Evolutionary conservation across 2,888 invertebrate species (phyloP), one percentile per base, ranked within the genome.

Genomic region (Lasioglossum leucozonium): DNA sequence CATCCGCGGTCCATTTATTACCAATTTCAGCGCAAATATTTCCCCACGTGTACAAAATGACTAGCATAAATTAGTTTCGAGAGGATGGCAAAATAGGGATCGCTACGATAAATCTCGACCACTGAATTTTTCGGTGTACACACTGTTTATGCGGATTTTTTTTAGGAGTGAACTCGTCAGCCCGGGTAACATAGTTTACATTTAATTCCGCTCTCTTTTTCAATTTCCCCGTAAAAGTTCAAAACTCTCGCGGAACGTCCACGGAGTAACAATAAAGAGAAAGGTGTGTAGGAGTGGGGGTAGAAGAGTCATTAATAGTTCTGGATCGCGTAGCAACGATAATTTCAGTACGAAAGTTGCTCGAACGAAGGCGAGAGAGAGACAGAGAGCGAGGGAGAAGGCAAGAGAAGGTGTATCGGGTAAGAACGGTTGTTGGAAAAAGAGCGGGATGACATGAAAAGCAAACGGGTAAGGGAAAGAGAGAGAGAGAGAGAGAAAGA

Each of bases 291-390:
- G 6, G 16, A 18, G 62, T 30, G 62, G 16, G 62, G 62, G 30
- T 11, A 62, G 30, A 16, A 16, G 62, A 16, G 62, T 30, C 62
- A 62, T 62, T 62, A 62, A 62, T 62, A 62, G 30, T 30, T 30
- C 30, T 16, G 34, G 8, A 67, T 67, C 37, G 34, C 22, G 26
- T 22, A 58, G 11, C 40, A 30, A 77, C 30, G 22, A 6, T 16
- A 18, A 69, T 37, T 40, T 69, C 37, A 42, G 40, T 5, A 10
- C 1, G 71, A 13, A 65, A 30, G 71, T 26, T 47, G 67, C 72
- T 75, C 42, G 74, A 62, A 79, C 81, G 81, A 79, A 42, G 67
- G 55, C 55, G 79, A 81, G 81, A 81, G 55, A 69, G 62, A 58
- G 80, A 34, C 2, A 34, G 3, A 34, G 34, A 34, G 34, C n/a